phyloP scores from a whole-genome alignment of 1,140 invertebrate genomes.

The Dreissena rostriformis region DNA sequence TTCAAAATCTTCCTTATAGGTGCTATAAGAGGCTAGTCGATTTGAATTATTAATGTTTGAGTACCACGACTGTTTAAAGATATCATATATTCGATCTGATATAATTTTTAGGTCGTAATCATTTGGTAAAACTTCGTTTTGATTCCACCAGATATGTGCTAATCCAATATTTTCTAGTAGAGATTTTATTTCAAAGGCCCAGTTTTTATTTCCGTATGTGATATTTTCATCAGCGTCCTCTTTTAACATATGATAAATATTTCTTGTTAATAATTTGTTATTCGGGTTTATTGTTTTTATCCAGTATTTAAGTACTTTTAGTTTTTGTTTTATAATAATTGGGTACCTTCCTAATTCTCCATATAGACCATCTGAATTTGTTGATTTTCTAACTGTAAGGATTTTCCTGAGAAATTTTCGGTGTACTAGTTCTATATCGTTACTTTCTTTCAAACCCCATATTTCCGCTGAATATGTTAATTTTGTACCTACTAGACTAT shows the following conservation, averaged over 20 bases:
- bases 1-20: constrained; percentile 18
- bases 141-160: no score
- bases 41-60: constrained; percentile 14
- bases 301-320: constrained; percentile 24
- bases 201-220: constrained; percentile 6
- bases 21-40: constrained; percentile 11
- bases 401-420: constrained; percentile 11
- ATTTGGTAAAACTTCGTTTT: not conserved
- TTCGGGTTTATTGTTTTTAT: not conserved
- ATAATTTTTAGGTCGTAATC: not conserved
- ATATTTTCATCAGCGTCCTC: constrained; percentile 2
- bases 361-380: constrained; percentile 32
- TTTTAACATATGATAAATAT: constrained; percentile 7
- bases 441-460: not conserved
- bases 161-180: constrained; percentile 17
- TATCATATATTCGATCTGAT: not conserved
- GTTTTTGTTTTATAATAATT: not conserved
- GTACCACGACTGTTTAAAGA: constrained; percentile 17
- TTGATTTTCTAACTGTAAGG: constrained; percentile 31
- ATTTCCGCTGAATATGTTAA: constrained; percentile 25
- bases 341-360: constrained; percentile 18
- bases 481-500: constrained; percentile 24
- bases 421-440: constrained; percentile 15
- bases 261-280: constrained; percentile 4
- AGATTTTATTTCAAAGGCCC: constrained; percentile 15